Evolutionary conservation across 2,797 vertebrate genomes (phyloP), one percentile per base, ranked within the genome.

Genomic region (Sandelia bainsii): DNA sequence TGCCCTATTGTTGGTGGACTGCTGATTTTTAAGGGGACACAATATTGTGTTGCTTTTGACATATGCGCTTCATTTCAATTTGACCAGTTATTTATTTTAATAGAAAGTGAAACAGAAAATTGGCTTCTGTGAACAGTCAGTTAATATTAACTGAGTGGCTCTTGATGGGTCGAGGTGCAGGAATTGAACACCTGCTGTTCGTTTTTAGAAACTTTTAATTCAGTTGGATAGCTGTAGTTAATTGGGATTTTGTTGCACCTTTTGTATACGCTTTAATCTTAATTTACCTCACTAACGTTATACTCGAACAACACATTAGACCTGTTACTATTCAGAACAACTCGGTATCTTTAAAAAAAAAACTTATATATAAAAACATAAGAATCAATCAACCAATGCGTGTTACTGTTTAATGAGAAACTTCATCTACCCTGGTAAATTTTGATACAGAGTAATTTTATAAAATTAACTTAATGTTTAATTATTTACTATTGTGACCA

Each of bases 21-120:
- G 44, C 4, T 50, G 0, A 14, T 13, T 27, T 54, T 5, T 19
- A 19, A 32, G n/a, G 11, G 1, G 4, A 0, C 1, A n/a, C 1
- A 7, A 6, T 14, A 40, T 8, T 1, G 1, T 6, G 3, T 16
- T 46, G 9, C 3, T 53, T 60, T 45, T 3, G 14, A 8, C 4
- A 25, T 23, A 3, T 5, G 42, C 1, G 1, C 6, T 23, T 22
- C 0, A 29, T 16, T 8, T 44, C 7, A 6, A 16, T 9, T 44
- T n/a, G 20, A 22, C n/a, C 0, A 1, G 3, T 32, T 0, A 5
- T 34, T 27, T 16, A 0, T 39, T 54, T 51, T 5, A 4, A 17
- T n/a, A 17, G 13, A 48, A 75, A 69, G 44, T 70, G 69, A 78
- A 80, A 84, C 8, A 4, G 22, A 59, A 39, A 76, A 6, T 22